These are phyloP conservation scores for Odobenus rosmarus DNA, from an alignment of 2,113 vertebrate species.

Conservation along the genomic window DNA sequence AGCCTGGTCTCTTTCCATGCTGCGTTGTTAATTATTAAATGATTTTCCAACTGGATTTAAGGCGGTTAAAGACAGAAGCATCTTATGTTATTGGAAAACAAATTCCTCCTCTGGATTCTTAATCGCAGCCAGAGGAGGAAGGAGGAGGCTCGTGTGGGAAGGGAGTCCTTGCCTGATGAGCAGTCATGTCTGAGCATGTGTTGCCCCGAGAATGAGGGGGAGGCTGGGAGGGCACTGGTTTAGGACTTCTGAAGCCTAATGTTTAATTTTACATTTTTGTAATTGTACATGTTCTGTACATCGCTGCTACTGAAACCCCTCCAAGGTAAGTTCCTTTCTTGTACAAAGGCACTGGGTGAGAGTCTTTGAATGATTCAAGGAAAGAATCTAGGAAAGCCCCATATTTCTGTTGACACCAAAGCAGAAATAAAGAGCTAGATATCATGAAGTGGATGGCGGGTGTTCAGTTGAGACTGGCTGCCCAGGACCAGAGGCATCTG, in stretches of 20 bases:
- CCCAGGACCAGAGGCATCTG: neutral
- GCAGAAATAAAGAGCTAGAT: neutral
- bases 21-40: neutral
- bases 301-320: neutral
- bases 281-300: accelerated
- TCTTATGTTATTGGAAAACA: neutral
- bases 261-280: too few relatives aligned
- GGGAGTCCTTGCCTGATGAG: neutral
- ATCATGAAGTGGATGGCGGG: too few relatives aligned
- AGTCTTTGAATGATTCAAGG: neutral
- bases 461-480: accelerated
- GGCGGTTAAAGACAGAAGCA: neutral
- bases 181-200: neutral
- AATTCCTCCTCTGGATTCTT: neutral
- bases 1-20: neutral
- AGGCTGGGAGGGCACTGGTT: neutral
- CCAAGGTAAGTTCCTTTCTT: too few relatives aligned
- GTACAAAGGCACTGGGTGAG: neutral
- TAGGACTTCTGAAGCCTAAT: neutral
- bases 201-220: neutral
- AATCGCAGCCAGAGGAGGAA: neutral
- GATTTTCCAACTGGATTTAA: neutral
- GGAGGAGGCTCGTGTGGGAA: neutral
- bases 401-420: neutral
- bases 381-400: neutral